Base-by-base conservation (phyloP, 1,140 invertebrate genomes). In the Macrobrachium rosenbergii region DNA sequence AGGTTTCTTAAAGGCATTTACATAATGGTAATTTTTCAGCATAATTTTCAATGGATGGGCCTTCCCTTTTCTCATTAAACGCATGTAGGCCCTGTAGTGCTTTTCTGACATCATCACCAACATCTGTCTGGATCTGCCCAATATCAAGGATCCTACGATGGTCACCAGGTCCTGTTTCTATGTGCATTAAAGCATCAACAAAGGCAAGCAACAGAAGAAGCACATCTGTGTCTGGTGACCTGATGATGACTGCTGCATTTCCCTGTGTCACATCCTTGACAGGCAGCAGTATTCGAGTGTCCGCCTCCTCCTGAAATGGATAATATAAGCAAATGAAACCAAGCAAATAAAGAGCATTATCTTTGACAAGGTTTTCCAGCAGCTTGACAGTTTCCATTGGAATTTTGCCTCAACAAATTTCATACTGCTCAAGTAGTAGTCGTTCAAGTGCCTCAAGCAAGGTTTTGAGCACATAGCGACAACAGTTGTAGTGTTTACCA, bases 351-450 rank as follows among this genome's bases (percentile, higher is more conserved):
- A n/a, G n/a, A n/a, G n/a, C n/a, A n/a, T n/a, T n/a, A n/a, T 77
- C 75, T 77, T 77, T 52, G 75, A 52, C 75, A 52, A 77, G 75
- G 37, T 77, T 77, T 77, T 77, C 45, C 45, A 77, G 75, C 75
- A 77, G 75, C 75, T 77, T 77, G 12, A 77, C 75, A 23, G 45
- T 77, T 77, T 52, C 75, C 75, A 77, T 52, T 77, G 11, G 75
- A 52, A 77, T 77, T 52, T 77, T 77, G 11, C 75, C 75, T 77
- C 75, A 14, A 77, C 45, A 52, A n/a, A 77, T 77, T 58, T 52
- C 75, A 77, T 77, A 77, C 75, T 77, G 43, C 28, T 77, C 12
- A 58, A 77, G 75, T 58, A 77, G 12, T 52, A 52, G 12, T 77
- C 45, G 17, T 52, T 77, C 2, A 37, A 77, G 75, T 45, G 45